These are phyloP conservation scores for Philaenus spumarius DNA, from an alignment of 1,140 invertebrate species.

Conservation along the genomic window DNA sequence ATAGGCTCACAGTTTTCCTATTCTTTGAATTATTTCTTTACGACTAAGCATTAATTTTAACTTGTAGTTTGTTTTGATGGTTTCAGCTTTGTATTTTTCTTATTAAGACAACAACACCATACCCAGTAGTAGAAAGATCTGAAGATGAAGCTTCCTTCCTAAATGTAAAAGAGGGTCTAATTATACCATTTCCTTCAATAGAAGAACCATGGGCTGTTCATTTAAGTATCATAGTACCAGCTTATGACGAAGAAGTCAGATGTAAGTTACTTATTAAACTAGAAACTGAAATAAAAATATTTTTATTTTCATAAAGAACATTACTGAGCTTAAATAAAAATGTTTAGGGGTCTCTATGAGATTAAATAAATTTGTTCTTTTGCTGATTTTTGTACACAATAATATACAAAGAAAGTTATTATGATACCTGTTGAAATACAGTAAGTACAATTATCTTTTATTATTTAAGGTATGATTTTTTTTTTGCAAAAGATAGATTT, in stretches of 20 bases:
- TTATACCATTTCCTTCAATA: conserved; percentile 63
- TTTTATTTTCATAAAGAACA: conserved; percentile 22
- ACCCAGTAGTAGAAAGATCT: conserved; percentile 57
- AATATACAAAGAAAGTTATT: too few species aligned
- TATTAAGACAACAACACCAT: conserved; percentile 51
- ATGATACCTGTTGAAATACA: conserved; percentile 15
- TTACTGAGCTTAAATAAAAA: too few species aligned
- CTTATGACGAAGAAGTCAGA: conserved; percentile 92
- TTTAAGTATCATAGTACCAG: conserved; percentile 87
- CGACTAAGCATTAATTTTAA: too few species aligned
- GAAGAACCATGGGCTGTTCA: conserved; percentile 58
- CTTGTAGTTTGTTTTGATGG: too few species aligned
- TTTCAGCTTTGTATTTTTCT: conserved; percentile 52
- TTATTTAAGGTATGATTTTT: conserved; percentile 21
- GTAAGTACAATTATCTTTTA: background rate
- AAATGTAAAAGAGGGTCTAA: conserved; percentile 53
- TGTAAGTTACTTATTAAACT: conserved; percentile 52
- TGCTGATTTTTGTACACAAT: too few species aligned
- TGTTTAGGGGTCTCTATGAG: too few species aligned
- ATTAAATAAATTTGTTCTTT: too few species aligned
- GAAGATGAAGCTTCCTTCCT: conserved; percentile 71
- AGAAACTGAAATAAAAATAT: background rate
- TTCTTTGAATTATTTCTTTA: too few species aligned
- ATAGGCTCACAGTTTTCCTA: too few species aligned
- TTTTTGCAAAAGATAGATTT: too few species aligned